A percentile compares a stretch with the other conserved stretches of the same genome.
phyloP scores from a whole-genome alignment of 2,797 vertebrate genomes.

The Pagetopsis macropterus region DNA sequence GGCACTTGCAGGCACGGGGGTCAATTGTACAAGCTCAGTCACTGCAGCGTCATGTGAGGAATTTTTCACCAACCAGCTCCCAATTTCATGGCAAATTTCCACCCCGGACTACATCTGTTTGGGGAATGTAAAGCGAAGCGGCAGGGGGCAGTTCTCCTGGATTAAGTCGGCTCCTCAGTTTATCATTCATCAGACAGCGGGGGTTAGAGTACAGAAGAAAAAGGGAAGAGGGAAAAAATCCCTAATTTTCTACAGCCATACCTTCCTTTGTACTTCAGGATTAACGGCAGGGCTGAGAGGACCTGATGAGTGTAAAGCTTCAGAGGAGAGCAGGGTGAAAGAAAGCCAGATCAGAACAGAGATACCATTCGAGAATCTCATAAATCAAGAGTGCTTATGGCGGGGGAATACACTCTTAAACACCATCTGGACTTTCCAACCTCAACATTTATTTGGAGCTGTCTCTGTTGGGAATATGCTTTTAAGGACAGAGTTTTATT shows the following conservation, averaged over 20 bases:
- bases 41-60: slow-evolving; percentile 69
- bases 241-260: slow-evolving; percentile 89
- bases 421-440: slow-evolving; percentile 97
- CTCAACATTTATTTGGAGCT: slow-evolving; percentile 92
- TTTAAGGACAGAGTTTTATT: slow-evolving; percentile 64
- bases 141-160: slow-evolving; percentile 89
- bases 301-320: slow-evolving; percentile 95
- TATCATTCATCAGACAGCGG: slow-evolving; percentile 91
- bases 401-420: slow-evolving; percentile 88
- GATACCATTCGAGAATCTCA: slow-evolving; percentile 96
- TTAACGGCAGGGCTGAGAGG: slow-evolving; percentile 91
- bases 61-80: slow-evolving; percentile 74
- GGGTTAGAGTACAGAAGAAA: slow-evolving; percentile 73
- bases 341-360: slow-evolving; percentile 92
- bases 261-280: slow-evolving; percentile 96
- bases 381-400: slow-evolving; percentile 97
- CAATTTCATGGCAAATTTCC: slow-evolving; percentile 84
- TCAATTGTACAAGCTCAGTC: slow-evolving; percentile 73
- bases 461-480: slow-evolving; percentile 80
- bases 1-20: slow-evolving; percentile 59
- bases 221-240: slow-evolving; percentile 79
- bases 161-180: slow-evolving; percentile 90
- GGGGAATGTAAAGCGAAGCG: slow-evolving; percentile 88
- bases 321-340: slow-evolving; percentile 92
- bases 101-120: slow-evolving; percentile 83